These are phyloP conservation scores for Oxytorus armatus DNA, from an alignment of 2,888 invertebrate genomes.

Conservation along the genomic window DNA sequence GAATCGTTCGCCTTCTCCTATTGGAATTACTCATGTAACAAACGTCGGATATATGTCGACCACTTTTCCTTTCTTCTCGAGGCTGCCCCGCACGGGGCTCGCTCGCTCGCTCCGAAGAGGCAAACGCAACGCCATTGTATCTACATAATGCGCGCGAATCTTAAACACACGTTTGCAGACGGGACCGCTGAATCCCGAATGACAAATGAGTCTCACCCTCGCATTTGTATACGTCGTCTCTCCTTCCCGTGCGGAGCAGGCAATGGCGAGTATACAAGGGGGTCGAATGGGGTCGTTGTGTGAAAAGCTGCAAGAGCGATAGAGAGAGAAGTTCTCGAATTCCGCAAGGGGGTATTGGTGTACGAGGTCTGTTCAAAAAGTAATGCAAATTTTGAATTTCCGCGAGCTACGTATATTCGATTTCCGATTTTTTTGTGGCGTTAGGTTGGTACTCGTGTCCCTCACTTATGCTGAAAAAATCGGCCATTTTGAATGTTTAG, in stretches of 20 bases:
- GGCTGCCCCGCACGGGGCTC: conserved; percentile 2
- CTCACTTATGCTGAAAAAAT: no score
- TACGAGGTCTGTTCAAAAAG: no score
- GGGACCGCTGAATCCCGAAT: conserved; percentile 65
- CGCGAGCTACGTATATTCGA: no score
- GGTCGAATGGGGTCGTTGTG: conserved; percentile 33
- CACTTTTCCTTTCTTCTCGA: conserved; percentile 38
- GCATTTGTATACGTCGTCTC: conserved; percentile 68
- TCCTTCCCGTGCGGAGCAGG: conserved; percentile 41
- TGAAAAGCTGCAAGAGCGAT: conserved; percentile 54
- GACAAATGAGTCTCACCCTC: conserved; percentile 69
- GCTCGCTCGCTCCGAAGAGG: conserved; percentile 33
- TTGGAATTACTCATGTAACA: conserved; percentile 45
- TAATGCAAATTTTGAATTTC: no score
- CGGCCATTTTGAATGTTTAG: no score
- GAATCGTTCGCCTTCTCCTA: background rate
- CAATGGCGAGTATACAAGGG: conserved; percentile 39
- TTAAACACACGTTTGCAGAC: conserved; percentile 66
- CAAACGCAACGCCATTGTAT: conserved; percentile 56
- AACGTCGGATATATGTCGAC: conserved; percentile 24
- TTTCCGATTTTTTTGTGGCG: no score
- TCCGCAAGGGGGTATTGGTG: conserved; percentile 32
- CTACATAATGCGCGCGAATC: conserved; percentile 68
- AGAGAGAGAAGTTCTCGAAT: conserved; percentile 67
- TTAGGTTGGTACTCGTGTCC: no score